Evolutionary conservation across 37 sponge, comb jelly and placozoan genomes (phyloP).

Genomic region (Oopsacas minuta): DNA sequence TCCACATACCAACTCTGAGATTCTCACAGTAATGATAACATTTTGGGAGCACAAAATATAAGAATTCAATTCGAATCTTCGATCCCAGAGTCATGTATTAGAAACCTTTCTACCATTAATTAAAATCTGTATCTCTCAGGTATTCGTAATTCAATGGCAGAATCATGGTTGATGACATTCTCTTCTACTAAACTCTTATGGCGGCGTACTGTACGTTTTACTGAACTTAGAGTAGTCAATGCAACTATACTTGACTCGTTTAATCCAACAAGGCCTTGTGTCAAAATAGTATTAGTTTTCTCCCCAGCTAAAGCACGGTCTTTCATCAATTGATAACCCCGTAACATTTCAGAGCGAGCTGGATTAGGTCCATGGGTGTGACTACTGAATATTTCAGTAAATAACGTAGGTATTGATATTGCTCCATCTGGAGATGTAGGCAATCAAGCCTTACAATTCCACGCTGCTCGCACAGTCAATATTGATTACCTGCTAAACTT

Average conservation of each 20-base stretch:
- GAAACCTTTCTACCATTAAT: background rate
- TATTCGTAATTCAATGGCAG: background rate
- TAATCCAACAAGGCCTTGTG: background rate
- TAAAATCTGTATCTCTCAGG: background rate
- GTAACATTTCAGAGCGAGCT: background rate
- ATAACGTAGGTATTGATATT: background rate
- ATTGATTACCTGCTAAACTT: background rate
- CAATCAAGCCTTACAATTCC: background rate
- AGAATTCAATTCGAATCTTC: background rate
- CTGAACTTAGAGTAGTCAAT: background rate
- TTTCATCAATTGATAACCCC: background rate
- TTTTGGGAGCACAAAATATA: constrained; percentile 4
- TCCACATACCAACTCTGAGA: background rate
- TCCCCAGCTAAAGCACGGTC: background rate
- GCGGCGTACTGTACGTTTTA: background rate
- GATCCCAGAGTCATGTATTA: background rate
- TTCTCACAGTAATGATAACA: background rate
- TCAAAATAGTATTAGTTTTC: background rate
- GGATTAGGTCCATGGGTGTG: background rate
- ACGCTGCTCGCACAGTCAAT: background rate
- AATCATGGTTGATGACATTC: background rate
- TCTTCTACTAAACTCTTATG: background rate
- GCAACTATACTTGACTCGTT: background rate
- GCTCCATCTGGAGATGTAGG: background rate
- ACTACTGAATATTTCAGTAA: background rate